Evolutionary conservation across 2,888 invertebrate genomes (phyloP), one percentile per base, ranked within the genome.

Genomic region (Drosophila borborema): DNA sequence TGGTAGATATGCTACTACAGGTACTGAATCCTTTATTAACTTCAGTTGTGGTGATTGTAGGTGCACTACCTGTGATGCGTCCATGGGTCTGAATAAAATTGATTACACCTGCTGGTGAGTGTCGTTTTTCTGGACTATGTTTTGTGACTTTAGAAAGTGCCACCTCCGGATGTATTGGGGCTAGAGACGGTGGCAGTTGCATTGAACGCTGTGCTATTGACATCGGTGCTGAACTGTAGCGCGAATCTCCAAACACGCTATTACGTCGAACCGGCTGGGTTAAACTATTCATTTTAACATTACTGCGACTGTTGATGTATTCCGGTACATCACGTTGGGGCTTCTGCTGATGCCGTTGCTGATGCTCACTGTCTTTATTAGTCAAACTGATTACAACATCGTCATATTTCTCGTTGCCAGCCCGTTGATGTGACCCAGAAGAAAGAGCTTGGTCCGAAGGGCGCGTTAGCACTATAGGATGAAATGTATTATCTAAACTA

Each of bases 51-150:
- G 73, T 80, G 10, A 82, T 78, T 65, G 77, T 36, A 12, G 77
- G 67, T 16, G 85, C 74, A 23, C 59, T 81, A n/a, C 87, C 90
- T 8, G 88, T 82, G 9, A 87, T 68, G 12, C 90, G 89, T 3
- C 91, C 86, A 48, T 86, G 86, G 0, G 86, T 86, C 36, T 87
- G 90, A 61, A 87, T 90, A 36, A 91, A 90, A 55, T 91, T 90
- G 4, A 90, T 87, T 5, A 90, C 91, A 16, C 91, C 89, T 4
- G 83, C 81, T 38, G 79, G 82, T 40, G 81, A 84, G 48, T 62
- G 74, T 68, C 77, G 90, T 62, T 72, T 85, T 34, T 72, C 82
- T n/a, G 59, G 56, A 14, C 18, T 65, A 46, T 28, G 67, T 53
- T 64, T 78, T 8, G 53, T 7, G 14, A 60, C 54, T 28, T 76